These are phyloP conservation scores for Melitaea athalia DNA, from an alignment of 2,888 invertebrate species.

Conservation along the genomic window DNA sequence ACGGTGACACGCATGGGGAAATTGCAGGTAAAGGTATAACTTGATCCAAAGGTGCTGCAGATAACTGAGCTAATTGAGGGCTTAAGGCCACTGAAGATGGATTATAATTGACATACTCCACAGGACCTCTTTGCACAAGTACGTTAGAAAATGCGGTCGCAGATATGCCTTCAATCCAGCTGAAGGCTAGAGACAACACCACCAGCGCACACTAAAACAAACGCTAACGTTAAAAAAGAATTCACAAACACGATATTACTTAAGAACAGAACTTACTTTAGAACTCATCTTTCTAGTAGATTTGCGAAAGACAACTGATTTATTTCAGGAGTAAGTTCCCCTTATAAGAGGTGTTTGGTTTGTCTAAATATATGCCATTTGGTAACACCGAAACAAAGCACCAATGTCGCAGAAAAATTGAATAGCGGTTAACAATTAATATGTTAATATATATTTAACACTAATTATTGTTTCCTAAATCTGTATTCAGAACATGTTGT, in stretches of 20 bases:
- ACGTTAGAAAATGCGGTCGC: constrained; percentile 67
- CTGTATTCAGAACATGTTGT: constrained; percentile 69
- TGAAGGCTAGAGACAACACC: constrained; percentile 47
- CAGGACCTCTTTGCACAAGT: constrained; percentile 60
- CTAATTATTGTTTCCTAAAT: constrained; percentile 58
- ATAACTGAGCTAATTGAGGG: constrained; percentile 55
- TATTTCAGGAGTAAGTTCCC: constrained; percentile 64
- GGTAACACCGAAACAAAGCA: constrained; percentile 79
- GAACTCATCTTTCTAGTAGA: constrained; percentile 73
- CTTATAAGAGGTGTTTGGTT: constrained; percentile 75
- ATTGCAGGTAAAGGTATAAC: constrained; percentile 49
- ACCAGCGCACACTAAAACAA: constrained; percentile 53
- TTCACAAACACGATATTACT: constrained; percentile 17
- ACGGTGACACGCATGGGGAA: constrained; percentile 64
- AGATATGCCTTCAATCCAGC: constrained; percentile 46
- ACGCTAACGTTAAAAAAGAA: constrained; percentile 22
- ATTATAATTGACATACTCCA: constrained; percentile 61
- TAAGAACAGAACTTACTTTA: constrained; percentile 60
- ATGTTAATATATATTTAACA: constrained; percentile 75
- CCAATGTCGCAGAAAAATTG: constrained; percentile 76
- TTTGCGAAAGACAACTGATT: constrained; percentile 71
- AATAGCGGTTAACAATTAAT: constrained; percentile 75
- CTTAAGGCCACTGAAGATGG: constrained; percentile 50
- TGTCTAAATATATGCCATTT: constrained; percentile 73
- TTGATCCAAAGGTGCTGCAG: constrained; percentile 51